Evolutionary conservation across 1,140 invertebrate species (phyloP), one percentile per base, ranked within the genome.

Genomic region (Drosophila ohnishii): DNA sequence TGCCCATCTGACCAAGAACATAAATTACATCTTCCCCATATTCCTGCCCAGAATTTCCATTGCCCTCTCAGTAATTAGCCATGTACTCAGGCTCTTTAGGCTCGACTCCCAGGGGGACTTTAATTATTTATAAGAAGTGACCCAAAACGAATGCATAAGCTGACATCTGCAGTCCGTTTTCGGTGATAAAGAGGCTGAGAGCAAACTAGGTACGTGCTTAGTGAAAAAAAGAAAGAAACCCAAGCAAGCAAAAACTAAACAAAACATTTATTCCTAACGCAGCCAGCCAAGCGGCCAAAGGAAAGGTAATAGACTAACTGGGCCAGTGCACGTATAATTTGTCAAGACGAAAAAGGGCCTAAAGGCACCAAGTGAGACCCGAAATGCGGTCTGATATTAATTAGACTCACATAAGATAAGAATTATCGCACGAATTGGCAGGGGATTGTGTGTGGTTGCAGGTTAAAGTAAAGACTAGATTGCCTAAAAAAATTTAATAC

Each of bases 71-170:
- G 67, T 42, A 71, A 71, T 71, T 71, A 71, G 65, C 53, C 42
- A 42, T 58, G 67, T 71, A 71, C 51, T 50, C 28, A 13, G 66
- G 44, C 67, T 59, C 42, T 48, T 71, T 71, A 35, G 64, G 67
- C 22, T n/a, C 37, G 22, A 3, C 14, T 72, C 71, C 55, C 53
- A 34, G 22, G 34, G 53, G 53, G 34, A 57, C 44, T 66, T 75
- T 8, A 66, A 75, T 66, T 75, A 75, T 75, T 75, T 59, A 75
- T 53, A 59, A 55, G 61, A 58, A 67, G n/a, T 75, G 60, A 74
- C 70, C 60, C 51, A 57, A 75, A 75, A 16, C 37, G 65, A 71
- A 71, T 71, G 67, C 66, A 71, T 50, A 71, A 71, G 65, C 67
- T 75, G 53, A 64, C 58, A 63, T 74, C 32, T 62, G 50, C 70